Conservation (phyloP, 2,888 invertebrate species). For the Tenthredo distinguenda region DNA sequence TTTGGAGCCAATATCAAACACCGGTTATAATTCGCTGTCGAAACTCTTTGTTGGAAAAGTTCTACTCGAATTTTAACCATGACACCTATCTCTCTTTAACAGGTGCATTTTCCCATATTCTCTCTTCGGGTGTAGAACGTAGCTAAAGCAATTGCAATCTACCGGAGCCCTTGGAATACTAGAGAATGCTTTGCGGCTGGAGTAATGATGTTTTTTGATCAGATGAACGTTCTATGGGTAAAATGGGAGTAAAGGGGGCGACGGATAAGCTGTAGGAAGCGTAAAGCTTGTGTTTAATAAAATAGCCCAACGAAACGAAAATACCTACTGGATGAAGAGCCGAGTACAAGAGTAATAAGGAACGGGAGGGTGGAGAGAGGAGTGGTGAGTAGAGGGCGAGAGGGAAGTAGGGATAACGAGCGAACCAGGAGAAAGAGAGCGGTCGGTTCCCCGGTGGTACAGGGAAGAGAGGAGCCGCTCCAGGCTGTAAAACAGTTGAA, state of each 20-base stretch:
- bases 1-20: not conserved
- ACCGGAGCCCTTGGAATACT: not conserved
- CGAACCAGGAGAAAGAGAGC: constrained; percentile 22
- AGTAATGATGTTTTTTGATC: constrained; percentile 42
- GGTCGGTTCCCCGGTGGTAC: not conserved
- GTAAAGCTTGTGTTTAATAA: constrained; percentile 29
- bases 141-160: not conserved
- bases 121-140: not conserved
- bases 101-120: not conserved
- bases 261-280: not conserved
- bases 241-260: not conserved
- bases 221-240: constrained; percentile 3
- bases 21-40: not conserved
- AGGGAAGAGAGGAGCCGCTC: constrained; percentile 10
- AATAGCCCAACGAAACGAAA: constrained; percentile 39
- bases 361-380: constrained; percentile 1
- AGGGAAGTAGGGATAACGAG: constrained; percentile 32
- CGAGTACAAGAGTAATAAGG: constrained; percentile 25
- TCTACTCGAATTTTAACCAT: not conserved
- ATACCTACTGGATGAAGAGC: constrained; percentile 35
- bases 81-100: no score
- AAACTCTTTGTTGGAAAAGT: not conserved
- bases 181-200: not conserved
- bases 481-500: constrained; percentile 61
- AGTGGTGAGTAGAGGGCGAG: not conserved